phyloP scores from a whole-genome alignment of 2,113 vertebrate species.

The Gnathonemus longibarbis region DNA sequence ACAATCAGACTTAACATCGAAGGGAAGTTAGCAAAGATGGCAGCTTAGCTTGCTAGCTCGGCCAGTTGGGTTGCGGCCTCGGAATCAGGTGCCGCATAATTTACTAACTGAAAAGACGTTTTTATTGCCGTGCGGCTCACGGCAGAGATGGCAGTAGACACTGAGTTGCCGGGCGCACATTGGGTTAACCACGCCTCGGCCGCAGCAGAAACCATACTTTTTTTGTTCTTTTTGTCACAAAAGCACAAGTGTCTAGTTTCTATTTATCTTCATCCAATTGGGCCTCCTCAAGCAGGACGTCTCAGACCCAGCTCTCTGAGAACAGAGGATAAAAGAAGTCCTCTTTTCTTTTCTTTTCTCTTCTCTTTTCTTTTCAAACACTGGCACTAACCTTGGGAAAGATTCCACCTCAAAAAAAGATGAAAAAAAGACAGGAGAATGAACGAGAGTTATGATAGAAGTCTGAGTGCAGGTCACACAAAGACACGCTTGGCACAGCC shows the following conservation, averaged over 20 bases:
- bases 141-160: background rate
- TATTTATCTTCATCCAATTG: conserved; percentile 24
- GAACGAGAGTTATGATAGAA: conserved; percentile 33
- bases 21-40: background rate
- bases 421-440: conserved; percentile 33
- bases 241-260: conserved; percentile 28
- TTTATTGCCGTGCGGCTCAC: background rate
- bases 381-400: conserved; percentile 28
- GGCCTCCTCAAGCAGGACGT: conserved; percentile 19
- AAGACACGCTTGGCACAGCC: conserved; percentile 57
- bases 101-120: background rate
- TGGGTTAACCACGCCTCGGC: conserved; percentile 16
- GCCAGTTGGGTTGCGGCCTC: background rate
- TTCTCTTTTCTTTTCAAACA: conserved; percentile 18
- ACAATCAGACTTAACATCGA: background rate
- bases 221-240: conserved; percentile 23
- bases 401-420: conserved; percentile 38
- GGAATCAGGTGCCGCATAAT: background rate
- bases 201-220: conserved; percentile 20
- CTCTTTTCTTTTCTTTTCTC: conserved; percentile 17
- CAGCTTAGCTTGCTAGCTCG: background rate
- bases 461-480: conserved; percentile 59
- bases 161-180: background rate
- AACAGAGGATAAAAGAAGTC: background rate
- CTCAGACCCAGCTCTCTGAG: conserved; percentile 14